These are phyloP conservation scores for Diarsia dahlii DNA, from an alignment of 2,888 invertebrate species.

Conservation along the genomic window DNA sequence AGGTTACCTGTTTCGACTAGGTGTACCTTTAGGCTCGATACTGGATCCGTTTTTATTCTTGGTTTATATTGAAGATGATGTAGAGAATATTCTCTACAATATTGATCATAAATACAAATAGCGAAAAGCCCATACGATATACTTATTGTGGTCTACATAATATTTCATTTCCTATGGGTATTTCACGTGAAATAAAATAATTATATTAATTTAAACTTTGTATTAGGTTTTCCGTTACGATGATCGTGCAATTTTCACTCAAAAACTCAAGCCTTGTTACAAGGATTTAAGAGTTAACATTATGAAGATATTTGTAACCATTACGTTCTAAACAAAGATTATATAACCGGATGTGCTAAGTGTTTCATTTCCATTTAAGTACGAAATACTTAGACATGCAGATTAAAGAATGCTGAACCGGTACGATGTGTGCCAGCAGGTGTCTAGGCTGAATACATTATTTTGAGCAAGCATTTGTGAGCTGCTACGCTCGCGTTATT, in stretches of 20 bases:
- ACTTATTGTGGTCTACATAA: too few species aligned
- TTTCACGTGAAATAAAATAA: too few species aligned
- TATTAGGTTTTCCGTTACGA: neutral
- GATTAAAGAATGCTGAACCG: neutral
- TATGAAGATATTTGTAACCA: neutral
- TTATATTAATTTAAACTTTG: too few species aligned
- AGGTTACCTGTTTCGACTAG: too few species aligned
- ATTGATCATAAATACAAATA: too few species aligned
- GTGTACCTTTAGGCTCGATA: too few species aligned
- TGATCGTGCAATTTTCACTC: neutral
- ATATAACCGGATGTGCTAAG: neutral
- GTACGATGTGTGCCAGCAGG: neutral
- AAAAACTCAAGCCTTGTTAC: neutral
- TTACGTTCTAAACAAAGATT: neutral
- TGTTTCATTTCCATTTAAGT: neutral
- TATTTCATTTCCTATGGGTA: too few species aligned
- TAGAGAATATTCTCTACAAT: too few species aligned
- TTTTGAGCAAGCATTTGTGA: neutral
- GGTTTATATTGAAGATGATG: too few species aligned
- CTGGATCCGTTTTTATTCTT: too few species aligned
- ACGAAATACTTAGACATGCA: neutral
- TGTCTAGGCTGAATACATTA: neutral
- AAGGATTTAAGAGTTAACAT: neutral
- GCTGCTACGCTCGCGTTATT: neutral
- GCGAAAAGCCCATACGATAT: too few species aligned